Base-by-base conservation (phyloP, 2,113 vertebrate genomes). In the Rallus limicola region DNA sequence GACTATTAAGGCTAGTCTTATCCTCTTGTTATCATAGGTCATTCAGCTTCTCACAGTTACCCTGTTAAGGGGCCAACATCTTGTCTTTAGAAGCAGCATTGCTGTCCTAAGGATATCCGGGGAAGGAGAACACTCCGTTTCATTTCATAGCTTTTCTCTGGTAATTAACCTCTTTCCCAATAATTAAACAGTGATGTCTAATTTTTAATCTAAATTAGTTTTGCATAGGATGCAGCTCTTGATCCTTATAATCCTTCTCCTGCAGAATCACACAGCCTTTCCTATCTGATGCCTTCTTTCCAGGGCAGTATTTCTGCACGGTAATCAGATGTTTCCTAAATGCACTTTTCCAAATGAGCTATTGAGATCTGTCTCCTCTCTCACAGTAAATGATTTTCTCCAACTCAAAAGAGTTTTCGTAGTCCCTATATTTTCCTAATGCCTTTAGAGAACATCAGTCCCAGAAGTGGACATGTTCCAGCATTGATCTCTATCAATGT, bases 281-380 rank as follows among this genome's bases (percentile, higher is more conserved):
- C n/a, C 48, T 87, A 55, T 60, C 58, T 85, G 36, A 23, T 87
- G 18, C 69, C 89, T 92, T 79, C 69, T 87, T 89, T 80, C 34
- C 70, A 80, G 44, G 33, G 5, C 24, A 53, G 18, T 89, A 53
- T 87, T 92, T 78, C 48, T 72, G 13, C 44, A 58, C 15, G n/a
- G 20, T 86, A 93, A 80, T 95, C 26, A 80, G 34, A 77, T 88
- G 4, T 88, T 92, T 80, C 82, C 63, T 86, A 65, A 95, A 92
- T 62, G 34, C 79, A 69, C 53, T 86, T 93, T 92, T 94, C 65
- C 50, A 93, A 77, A 88, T 40, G 79, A 88, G 23, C 82, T 80
- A 44, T 76, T 69, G 58, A 62, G 56, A 34, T 67, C 40, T 83
- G 31, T 55, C 78, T 83, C 58, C 29, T 85, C 34, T 93, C 58